phyloP scores from a whole-genome alignment of 2,888 invertebrate genomes.

The Apantesis nais region DNA sequence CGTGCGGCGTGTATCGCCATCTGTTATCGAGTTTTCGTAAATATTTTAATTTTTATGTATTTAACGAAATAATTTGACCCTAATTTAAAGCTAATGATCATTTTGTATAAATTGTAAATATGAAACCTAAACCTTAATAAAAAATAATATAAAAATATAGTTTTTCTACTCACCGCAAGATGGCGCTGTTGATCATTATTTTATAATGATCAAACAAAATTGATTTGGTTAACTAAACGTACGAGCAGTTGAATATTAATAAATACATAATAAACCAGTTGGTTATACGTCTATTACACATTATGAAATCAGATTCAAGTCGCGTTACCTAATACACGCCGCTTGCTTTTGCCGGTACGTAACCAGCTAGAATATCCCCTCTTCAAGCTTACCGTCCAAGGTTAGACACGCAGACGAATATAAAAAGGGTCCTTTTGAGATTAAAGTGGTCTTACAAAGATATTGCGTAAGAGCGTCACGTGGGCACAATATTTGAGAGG shows the following conservation, averaged over 20 bases:
- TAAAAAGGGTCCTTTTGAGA: constrained; percentile 45
- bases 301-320: constrained; percentile 47
- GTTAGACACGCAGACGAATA: constrained; percentile 40
- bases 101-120: background rate
- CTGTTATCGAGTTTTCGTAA: constrained; percentile 50
- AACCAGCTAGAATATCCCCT: constrained; percentile 27
- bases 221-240: constrained; percentile 21
- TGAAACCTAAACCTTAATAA: background rate
- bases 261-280: constrained; percentile 44
- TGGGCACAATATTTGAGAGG: constrained; percentile 19
- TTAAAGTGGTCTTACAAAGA: constrained; percentile 30
- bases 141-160: background rate
- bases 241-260: constrained; percentile 35
- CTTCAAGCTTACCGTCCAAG: constrained; percentile 31
- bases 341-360: constrained; percentile 32
- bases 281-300: constrained; percentile 43
- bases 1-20: constrained; percentile 59
- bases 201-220: constrained; percentile 16
- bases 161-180: constrained; percentile 57
- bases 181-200: constrained; percentile 46
- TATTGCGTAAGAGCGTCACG: constrained; percentile 29
- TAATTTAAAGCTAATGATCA: too few relatives aligned
- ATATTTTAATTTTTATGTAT: background rate
- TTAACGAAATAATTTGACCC: background rate
- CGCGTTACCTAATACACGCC: constrained; percentile 40